Base-by-base conservation (phyloP, 2,888 invertebrate species). In the Pseudococcus viburni region DNA sequence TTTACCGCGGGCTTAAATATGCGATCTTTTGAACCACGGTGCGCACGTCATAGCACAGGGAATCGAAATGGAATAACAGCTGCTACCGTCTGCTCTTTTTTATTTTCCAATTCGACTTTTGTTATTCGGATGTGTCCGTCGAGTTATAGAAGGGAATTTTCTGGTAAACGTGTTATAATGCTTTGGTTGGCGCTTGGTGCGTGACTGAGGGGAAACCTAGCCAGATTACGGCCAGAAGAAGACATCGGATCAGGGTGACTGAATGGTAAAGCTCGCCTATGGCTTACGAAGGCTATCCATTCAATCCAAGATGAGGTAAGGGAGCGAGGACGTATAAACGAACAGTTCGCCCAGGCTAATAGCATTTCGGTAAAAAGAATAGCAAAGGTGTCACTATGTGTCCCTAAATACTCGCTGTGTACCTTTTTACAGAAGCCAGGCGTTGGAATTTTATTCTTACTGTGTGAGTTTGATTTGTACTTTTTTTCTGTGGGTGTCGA, bases 1-100 rank as follows among this genome's bases (percentile, higher is more conserved):
- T 84, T 51, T 85, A 33, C 51, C 59, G 48, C 42, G 42, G 9
- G 42, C 84, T 22, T 26, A 19, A 51, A 85, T 59, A 39, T 51
- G 33, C 51, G 85, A 55, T 59, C 33, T 59, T 85, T 85, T 33
- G 85, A 59, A 85, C 51, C 9, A n/a, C n/a, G 19, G 42, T 19
- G 26, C 51, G 51, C 51, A 22, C 26, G 64, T 9, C 15, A n/a
- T 19, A 19, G 59, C 19, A 46, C 11, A 26, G 55, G 39, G 59
- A 85, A 59, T 55, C 39, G 39, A 85, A 85, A 84, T 48, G 22
- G 84, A 55, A 85, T 85, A 85, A 85, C 85, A 85, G 46, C 85
- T 85, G 85, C 85, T 85, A 85, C 64, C 59, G 84, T 59, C 26
- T 39, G 64, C 64, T 64, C 12, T 64, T 64, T 64, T 59, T 59